A percentile compares a stretch with the other conserved stretches of the same genome.
These are phyloP conservation scores for Megalops cyprinoides DNA, from an alignment of 2,797 vertebrate genomes.

Conservation along the genomic window DNA sequence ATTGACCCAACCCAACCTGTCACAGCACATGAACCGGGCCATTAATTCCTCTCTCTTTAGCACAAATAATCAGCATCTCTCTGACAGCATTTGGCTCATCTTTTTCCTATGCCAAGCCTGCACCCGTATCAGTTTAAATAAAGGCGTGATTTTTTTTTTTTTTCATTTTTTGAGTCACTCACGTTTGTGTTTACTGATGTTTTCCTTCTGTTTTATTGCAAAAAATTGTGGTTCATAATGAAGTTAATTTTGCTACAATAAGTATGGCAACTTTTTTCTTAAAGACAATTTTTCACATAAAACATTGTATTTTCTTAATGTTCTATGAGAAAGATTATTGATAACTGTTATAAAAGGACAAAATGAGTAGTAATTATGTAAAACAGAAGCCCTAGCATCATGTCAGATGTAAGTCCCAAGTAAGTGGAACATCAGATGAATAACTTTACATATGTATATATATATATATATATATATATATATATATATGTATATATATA, in stretches of 20 bases:
- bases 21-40: constrained; percentile 19
- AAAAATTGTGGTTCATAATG: constrained; percentile 12
- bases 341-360: too few species aligned
- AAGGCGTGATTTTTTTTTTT: background rate
- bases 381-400: background rate
- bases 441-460: background rate
- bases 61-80: constrained; percentile 29
- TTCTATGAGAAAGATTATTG: too few species aligned
- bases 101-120: background rate
- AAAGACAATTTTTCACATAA: background rate
- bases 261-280: constrained; percentile 5
- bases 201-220: background rate
- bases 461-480: too few species aligned
- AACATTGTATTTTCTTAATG: background rate
- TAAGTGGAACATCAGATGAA: background rate
- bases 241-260: constrained; percentile 33
- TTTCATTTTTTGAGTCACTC: background rate
- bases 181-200: background rate
- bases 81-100: too few species aligned
- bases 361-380: background rate
- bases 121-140: background rate
- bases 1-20: constrained; percentile 35
- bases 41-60: constrained; percentile 31
- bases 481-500: too few species aligned
- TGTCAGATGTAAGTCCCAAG: background rate